phyloP scores from a whole-genome alignment of 2,797 vertebrate species.

The Thamnophis elegans region DNA sequence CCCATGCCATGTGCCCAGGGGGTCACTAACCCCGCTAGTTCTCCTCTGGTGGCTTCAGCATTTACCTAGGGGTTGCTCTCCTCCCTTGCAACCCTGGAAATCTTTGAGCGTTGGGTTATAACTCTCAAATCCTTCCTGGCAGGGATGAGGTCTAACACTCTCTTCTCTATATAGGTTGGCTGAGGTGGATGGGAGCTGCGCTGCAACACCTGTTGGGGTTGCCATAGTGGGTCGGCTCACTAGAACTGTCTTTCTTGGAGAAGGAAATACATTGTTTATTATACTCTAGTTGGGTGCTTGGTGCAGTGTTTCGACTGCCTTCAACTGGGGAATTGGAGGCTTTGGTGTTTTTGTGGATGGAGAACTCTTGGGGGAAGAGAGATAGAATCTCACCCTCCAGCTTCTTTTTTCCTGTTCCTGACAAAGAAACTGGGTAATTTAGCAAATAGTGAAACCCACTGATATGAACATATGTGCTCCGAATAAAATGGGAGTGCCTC shows the following conservation, averaged over 20 bases:
- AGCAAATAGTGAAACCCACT: background rate
- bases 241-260: background rate
- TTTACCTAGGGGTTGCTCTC: background rate
- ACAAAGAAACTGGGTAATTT: no score
- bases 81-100: background rate
- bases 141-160: background rate
- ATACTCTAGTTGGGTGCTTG: no score
- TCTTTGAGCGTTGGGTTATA: background rate
- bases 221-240: background rate
- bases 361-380: background rate
- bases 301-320: background rate
- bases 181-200: background rate
- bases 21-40: background rate
- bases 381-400: background rate
- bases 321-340: background rate
- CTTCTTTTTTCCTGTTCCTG: fast-evolving
- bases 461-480: background rate
- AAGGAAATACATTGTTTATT: background rate
- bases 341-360: background rate
- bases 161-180: background rate
- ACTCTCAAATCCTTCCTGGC: background rate
- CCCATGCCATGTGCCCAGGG: background rate
- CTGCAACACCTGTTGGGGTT: background rate
- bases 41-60: background rate
- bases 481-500: background rate